Base-by-base conservation (phyloP, 2,888 invertebrate genomes). In the Cyaniris semiargus region DNA sequence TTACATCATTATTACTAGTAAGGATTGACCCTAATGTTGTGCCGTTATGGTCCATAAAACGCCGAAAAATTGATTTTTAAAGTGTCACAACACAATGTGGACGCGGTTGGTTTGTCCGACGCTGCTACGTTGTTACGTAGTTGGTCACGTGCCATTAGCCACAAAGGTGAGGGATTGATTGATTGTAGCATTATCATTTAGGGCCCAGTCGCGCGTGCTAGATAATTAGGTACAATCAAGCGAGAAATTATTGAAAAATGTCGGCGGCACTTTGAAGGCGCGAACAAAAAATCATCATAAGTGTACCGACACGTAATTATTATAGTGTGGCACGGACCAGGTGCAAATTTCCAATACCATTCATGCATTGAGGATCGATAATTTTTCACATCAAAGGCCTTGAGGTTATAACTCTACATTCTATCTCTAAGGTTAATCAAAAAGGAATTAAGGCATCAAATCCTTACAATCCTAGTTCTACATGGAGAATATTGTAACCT, bases 71-170 rank as follows among this genome's bases (percentile, higher is more conserved):
- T 44, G 38, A 72, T 44, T 72, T 44, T 72, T 38, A 72, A 72
- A 44, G 21, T 38, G 21, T 44, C 74, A 48, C 48, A 23, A 48
- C 74, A 74, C 48, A 74, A 27, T 74, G 15, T 23, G 27, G 74
- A 53, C 27, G 74, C 74, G 74, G 23, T 53, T 74, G 74, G 74
- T 53, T 74, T 18, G 48, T 48, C 27, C 3, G 53, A 5, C 53
- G 27, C 83, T 85, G 80, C 78, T 75, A 75, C 81, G 83, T 85
- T 81, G 88, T 86, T 86, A 84, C 85, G 85, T 85, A 85, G 89
- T 88, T 87, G 85, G 86, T 84, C 84, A 85, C 81, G 89, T 88
- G 85, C 86, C 90, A 90, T 90, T 90, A 89, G 86, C 82, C 79
- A 78, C 79, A 79, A 83, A 88, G 87, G 89, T 88, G 89, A 84